Percentiles rank a stretch among this genome's conserved stretches.
phyloP scores from a whole-genome alignment of 2,888 invertebrate genomes.

The Leptopilina myrica region DNA sequence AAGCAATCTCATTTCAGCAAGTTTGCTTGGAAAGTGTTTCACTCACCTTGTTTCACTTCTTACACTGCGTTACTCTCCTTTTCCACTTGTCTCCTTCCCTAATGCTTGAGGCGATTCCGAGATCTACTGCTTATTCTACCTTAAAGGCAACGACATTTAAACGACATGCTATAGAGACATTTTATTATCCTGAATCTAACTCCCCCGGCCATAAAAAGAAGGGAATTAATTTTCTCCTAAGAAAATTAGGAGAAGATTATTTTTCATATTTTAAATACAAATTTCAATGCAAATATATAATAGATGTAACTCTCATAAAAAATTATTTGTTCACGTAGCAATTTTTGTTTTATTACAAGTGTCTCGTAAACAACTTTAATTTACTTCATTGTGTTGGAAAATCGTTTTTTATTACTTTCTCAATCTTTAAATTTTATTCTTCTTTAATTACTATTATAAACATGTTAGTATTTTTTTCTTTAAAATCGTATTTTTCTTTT shows the following conservation, averaged over 20 bases:
- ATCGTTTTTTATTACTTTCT: no score
- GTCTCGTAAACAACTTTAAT: neutral
- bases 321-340: neutral
- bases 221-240: neutral
- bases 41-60: slow-evolving; percentile 32
- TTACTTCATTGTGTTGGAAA: neutral
- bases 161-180: neutral
- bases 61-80: slow-evolving; percentile 15
- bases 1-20: slow-evolving; percentile 22
- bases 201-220: neutral
- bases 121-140: neutral
- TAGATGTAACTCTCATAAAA: neutral
- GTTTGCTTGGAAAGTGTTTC: neutral
- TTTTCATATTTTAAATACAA: neutral
- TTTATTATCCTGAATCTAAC: neutral
- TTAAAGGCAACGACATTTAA: neutral
- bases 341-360: neutral
- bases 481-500: no score
- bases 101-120: neutral
- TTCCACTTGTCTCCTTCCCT: neutral
- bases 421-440: neutral
- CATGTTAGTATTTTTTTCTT: neutral
- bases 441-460: neutral
- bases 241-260: neutral
- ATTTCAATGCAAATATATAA: neutral